Percentiles rank a stretch among this genome's conserved stretches.
phyloP scores from a whole-genome alignment of 1,140 invertebrate species.

The Panagrolaimus sp. region DNA sequence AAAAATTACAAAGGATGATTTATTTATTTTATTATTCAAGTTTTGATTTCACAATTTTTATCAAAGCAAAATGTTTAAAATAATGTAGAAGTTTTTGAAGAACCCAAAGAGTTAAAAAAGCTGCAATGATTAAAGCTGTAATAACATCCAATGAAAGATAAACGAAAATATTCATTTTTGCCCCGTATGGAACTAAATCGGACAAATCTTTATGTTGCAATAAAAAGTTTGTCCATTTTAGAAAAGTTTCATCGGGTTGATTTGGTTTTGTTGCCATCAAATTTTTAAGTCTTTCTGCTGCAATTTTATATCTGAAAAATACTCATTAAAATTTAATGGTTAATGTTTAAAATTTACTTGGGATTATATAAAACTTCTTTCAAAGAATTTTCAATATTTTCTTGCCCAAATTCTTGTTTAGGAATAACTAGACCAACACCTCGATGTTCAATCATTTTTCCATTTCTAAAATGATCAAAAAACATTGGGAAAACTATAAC shows the following conservation, averaged over 20 bases:
- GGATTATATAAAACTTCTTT: not conserved
- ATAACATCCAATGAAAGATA: slow-evolving; percentile 9
- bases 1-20: too few species aligned
- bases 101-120: too few species aligned
- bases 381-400: not conserved
- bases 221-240: slow-evolving; percentile 44
- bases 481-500: slow-evolving; percentile 41
- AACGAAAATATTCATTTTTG: slow-evolving; percentile 17
- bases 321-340: too few species aligned
- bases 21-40: too few species aligned
- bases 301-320: not conserved
- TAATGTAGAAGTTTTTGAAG: too few species aligned
- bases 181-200: slow-evolving; percentile 27
- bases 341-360: not conserved
- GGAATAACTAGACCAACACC: slow-evolving; percentile 23
- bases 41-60: too few species aligned
- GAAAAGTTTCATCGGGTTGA: slow-evolving; percentile 28
- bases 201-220: slow-evolving; percentile 30
- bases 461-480: slow-evolving; percentile 44
- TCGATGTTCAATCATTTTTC: slow-evolving; percentile 39
- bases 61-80: too few species aligned
- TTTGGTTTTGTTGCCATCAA: slow-evolving; percentile 28
- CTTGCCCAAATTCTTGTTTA: slow-evolving; percentile 17
- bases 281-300: not conserved
- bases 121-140: too few species aligned